Evolutionary conservation across 1,140 invertebrate genomes (phyloP), one percentile per base, ranked within the genome.

Genomic region (Diorhabda carinulata): DNA sequence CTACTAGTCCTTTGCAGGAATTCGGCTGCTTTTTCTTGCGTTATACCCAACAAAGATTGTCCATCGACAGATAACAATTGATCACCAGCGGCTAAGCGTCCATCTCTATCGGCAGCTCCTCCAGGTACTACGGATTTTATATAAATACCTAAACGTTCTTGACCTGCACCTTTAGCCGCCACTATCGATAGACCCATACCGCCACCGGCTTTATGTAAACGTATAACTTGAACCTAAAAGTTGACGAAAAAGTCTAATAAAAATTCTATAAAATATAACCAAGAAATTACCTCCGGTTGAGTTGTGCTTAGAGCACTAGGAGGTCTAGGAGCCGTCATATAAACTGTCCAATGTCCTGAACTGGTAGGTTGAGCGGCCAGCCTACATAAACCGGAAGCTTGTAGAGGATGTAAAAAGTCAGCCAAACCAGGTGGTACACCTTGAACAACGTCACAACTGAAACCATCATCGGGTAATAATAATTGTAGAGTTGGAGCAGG

Each of bases 61-160:
- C 96, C 97, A 83, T 99, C 97, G 0, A 99, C 98, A 76, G 95
- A 94, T 4, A 99, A 80, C 64, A 99, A 83, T 82, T 99, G 98
- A 86, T 99, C 98, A 10, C 98, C 98, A 67, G 96, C 95, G 75
- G 96, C 91, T 64, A 99, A 84, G 67, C 96, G 86, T 5, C 96
- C 95, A 85, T 98, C 96, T 71, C 92, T 88, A 83, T 97, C 96
- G 41, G 97, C 97, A 61, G 96, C 96, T 61, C 97, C 97, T 60
- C 95, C 95, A 69, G 94, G 89, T 43, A 99, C 96, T 40, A 99
- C 96, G 67, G 95, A 97, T 83, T 98, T 98, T 67, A 99, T 97
- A 81, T 98, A 99, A 79, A 98, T 98, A 47, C 97, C 97, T 58
- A 97, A 83, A 75, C 93, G 90, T 76, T 92, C 91, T 79, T 96